These are phyloP conservation scores for Dolomedes plantarius DNA, from an alignment of 2,888 invertebrate genomes.

Conservation along the genomic window DNA sequence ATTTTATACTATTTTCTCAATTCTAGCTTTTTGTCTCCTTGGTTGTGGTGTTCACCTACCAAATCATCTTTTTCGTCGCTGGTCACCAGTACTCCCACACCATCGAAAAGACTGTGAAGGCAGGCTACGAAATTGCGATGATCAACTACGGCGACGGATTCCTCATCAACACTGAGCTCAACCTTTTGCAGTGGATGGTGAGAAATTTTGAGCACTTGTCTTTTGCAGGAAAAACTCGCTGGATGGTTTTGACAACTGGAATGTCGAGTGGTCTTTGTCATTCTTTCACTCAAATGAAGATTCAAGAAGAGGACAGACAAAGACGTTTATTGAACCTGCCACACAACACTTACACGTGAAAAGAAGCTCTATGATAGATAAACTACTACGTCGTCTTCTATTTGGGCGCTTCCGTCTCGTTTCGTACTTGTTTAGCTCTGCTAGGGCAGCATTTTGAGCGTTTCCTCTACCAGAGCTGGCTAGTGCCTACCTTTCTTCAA, in stretches of 20 bases:
- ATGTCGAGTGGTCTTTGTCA: too few species aligned
- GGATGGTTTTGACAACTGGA: background rate
- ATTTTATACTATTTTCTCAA: background rate
- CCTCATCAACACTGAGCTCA: slow-evolving; percentile 5
- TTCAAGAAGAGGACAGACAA: too few species aligned
- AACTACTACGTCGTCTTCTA: too few species aligned
- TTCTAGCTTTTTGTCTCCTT: slow-evolving; percentile 24
- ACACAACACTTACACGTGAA: too few species aligned
- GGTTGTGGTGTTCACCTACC: slow-evolving; percentile 1
- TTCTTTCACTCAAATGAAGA: too few species aligned
- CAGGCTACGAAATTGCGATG: slow-evolving; percentile 21
- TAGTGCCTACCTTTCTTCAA: too few species aligned
- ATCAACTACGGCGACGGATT: slow-evolving; percentile 27
- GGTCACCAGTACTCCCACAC: background rate
- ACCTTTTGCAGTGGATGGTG: slow-evolving; percentile 28
- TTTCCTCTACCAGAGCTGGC: too few species aligned
- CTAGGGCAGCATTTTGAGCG: too few species aligned
- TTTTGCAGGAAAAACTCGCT: background rate
- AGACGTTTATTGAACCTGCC: too few species aligned
- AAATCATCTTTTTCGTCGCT: background rate
- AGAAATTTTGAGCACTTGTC: background rate
- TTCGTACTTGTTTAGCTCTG: too few species aligned
- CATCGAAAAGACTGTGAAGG: background rate
- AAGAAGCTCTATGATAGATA: too few species aligned
- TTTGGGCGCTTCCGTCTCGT: too few species aligned